Conservation (phyloP, 2,888 invertebrate species). For the Euplagia quadripunctaria region DNA sequence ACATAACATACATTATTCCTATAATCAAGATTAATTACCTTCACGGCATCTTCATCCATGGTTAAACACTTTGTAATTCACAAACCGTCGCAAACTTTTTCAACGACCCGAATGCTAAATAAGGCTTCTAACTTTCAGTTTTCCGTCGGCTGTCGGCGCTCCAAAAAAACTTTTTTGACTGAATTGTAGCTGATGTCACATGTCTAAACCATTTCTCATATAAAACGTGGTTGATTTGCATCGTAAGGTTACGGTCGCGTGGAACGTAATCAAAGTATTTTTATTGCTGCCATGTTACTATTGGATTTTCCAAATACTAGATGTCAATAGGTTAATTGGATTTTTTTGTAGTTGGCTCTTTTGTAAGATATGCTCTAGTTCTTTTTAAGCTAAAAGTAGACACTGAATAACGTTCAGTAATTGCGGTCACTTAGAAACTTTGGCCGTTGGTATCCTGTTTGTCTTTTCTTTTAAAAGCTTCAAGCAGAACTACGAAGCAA, state of each 20-base stretch:
- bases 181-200: slow-evolving; percentile 67
- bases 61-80: slow-evolving; percentile 28
- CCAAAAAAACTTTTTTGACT: slow-evolving; percentile 72
- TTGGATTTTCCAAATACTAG: slow-evolving; percentile 26
- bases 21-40: slow-evolving; percentile 40
- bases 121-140: slow-evolving; percentile 23
- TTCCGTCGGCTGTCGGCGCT: slow-evolving; percentile 60
- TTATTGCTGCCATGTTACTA: slow-evolving; percentile 43
- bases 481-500: slow-evolving; percentile 1
- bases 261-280: slow-evolving; percentile 51
- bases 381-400: no score
- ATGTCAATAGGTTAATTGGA: slow-evolving; percentile 19
- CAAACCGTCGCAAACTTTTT: slow-evolving; percentile 16
- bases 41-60: slow-evolving; percentile 58
- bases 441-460: no score
- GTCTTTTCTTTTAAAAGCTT: background rate
- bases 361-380: background rate
- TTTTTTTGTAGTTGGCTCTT: slow-evolving; percentile 4
- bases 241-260: slow-evolving; percentile 68
- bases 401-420: no score
- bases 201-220: slow-evolving; percentile 67
- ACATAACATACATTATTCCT: background rate
- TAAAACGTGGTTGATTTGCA: slow-evolving; percentile 68
- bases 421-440: no score
- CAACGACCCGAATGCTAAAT: slow-evolving; percentile 17